These are phyloP conservation scores for Blennius ocellaris DNA, from an alignment of 2,113 vertebrate genomes.

Conservation along the genomic window DNA sequence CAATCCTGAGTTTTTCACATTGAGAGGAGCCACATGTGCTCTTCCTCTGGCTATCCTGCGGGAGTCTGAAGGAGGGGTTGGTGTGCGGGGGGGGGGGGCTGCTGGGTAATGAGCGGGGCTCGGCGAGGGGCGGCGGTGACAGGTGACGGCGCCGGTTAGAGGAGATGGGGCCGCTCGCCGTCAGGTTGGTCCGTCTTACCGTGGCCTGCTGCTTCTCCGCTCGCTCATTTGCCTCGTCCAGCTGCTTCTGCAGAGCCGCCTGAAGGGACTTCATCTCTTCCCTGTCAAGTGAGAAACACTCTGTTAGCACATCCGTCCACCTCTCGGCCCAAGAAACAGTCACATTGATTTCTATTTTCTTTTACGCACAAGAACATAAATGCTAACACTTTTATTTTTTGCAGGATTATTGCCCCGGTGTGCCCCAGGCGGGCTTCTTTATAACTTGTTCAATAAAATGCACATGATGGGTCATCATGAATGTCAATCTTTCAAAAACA, in stretches of 20 bases:
- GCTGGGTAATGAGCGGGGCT: constrained; percentile 62
- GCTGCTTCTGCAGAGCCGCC: constrained; percentile 94
- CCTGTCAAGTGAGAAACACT: constrained; percentile 81
- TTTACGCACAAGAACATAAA: too few relatives aligned
- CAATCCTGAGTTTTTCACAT: too few relatives aligned
- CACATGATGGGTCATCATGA: too few relatives aligned
- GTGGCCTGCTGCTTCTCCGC: constrained; percentile 97
- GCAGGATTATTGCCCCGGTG: too few relatives aligned
- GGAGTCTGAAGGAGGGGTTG: constrained; percentile 52
- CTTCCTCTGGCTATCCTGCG: constrained; percentile 10
- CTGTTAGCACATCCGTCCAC: constrained; percentile 62
- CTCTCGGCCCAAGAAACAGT: too few relatives aligned
- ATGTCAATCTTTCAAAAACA: too few relatives aligned
- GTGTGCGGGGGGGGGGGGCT: constrained; percentile 39
- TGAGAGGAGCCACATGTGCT: too few relatives aligned
- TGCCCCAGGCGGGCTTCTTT: too few relatives aligned
- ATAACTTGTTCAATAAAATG: too few relatives aligned
- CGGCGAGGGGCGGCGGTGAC: constrained; percentile 60
- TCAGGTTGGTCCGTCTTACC: constrained; percentile 84
- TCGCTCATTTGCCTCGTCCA: constrained; percentile 93
- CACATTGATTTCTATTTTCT: too few relatives aligned
- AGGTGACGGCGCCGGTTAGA: constrained; percentile 61
- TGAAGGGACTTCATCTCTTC: constrained; percentile 98
- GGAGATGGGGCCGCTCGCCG: constrained; percentile 42
- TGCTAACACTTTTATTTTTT: too few relatives aligned